A percentile compares a stretch with the other conserved stretches of the same genome.
Conservation (phyloP, 2,113 vertebrate genomes). For the Platichthys flesus region DNA sequence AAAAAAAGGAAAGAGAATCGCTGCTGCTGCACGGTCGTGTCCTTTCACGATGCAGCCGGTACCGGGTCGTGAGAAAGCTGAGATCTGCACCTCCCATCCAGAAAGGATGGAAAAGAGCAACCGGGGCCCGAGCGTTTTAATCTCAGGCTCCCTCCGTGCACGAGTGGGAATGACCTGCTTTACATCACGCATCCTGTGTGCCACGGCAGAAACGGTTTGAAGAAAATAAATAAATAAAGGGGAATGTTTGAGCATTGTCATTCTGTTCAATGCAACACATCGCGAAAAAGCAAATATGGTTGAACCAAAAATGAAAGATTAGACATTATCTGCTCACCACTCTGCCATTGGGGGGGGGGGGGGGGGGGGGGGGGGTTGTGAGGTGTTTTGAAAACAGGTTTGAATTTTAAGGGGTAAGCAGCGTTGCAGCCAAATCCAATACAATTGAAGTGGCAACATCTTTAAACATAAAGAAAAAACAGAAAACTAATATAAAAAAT, state of each 20-base stretch:
- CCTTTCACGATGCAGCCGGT: constrained; percentile 69
- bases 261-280: too few relatives aligned
- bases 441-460: too few relatives aligned
- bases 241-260: neutral
- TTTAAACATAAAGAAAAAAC: too few relatives aligned
- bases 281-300: too few relatives aligned
- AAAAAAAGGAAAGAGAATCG: constrained; percentile 11
- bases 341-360: too few relatives aligned
- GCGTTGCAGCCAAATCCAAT: too few relatives aligned
- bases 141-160: constrained; percentile 32
- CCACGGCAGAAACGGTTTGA: neutral
- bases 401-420: too few relatives aligned
- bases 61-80: constrained; percentile 79
- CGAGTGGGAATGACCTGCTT: constrained; percentile 16
- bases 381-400: too few relatives aligned
- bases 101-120: constrained; percentile 48
- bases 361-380: too few relatives aligned
- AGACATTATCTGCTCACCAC: too few relatives aligned
- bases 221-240: neutral
- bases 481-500: too few relatives aligned
- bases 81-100: constrained; percentile 28
- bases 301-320: too few relatives aligned
- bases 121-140: constrained; percentile 22
- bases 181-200: neutral
- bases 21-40: constrained; percentile 60